These are phyloP conservation scores for Drosophila melanica DNA, from an alignment of 1,140 invertebrate genomes.

Conservation along the genomic window DNA sequence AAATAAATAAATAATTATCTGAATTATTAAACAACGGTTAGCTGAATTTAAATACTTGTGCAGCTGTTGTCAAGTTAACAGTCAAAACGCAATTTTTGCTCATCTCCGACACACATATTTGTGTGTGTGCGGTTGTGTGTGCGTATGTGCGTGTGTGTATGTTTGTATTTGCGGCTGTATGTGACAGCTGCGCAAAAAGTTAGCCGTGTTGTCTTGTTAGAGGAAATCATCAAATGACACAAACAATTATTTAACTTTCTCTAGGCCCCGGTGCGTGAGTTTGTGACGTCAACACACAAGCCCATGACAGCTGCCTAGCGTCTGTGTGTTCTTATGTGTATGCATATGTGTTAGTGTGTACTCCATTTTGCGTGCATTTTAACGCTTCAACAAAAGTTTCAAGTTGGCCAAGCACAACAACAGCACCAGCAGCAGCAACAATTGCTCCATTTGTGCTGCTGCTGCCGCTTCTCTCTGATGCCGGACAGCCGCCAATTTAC, in stretches of 20 bases:
- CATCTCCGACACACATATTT: slow-evolving; percentile 6
- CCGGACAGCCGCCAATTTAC: slow-evolving; percentile 27
- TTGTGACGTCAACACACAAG: slow-evolving; percentile 61
- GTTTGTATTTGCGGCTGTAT: slow-evolving; percentile 35
- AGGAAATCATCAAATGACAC: slow-evolving; percentile 82
- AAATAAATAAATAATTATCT: too few species aligned
- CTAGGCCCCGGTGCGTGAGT: slow-evolving; percentile 69
- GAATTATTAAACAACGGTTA: too few species aligned
- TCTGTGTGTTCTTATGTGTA: slow-evolving; percentile 11
- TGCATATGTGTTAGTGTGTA: slow-evolving; percentile 15
- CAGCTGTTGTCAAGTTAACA: neutral
- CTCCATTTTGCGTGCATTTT: slow-evolving; percentile 53
- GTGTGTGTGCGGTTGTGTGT: slow-evolving; percentile 17
- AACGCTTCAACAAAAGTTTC: slow-evolving; percentile 55
- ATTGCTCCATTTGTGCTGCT: slow-evolving; percentile 33
- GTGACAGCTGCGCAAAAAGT: slow-evolving; percentile 74
- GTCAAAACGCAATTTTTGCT: neutral
- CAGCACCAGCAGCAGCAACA: slow-evolving; percentile 27
- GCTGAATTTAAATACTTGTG: neutral
- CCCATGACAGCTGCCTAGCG: slow-evolving; percentile 45
- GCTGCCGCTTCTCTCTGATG: neutral
- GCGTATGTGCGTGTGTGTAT: slow-evolving; percentile 24
- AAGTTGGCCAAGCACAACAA: slow-evolving; percentile 46
- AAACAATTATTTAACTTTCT: slow-evolving; percentile 82
- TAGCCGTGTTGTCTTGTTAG: slow-evolving; percentile 61